phyloP scores from a whole-genome alignment of 1,140 invertebrate genomes.

The Papilio polyxenes region DNA sequence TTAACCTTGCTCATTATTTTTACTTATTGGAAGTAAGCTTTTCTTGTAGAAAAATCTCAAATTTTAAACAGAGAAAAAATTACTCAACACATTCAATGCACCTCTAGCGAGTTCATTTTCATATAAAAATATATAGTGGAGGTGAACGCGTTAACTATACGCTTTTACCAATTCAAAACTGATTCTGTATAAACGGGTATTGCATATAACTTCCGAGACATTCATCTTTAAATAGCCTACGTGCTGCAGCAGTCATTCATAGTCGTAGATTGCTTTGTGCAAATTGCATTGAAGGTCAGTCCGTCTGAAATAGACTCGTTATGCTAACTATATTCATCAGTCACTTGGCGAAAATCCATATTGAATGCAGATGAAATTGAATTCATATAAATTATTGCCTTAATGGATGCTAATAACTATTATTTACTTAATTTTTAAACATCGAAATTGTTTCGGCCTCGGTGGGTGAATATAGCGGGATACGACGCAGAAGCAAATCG shows the following conservation, averaged over 20 bases:
- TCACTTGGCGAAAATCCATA: constrained; percentile 36
- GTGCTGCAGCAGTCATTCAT: constrained; percentile 15
- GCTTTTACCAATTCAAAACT: not conserved
- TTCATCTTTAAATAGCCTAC: constrained; percentile 29
- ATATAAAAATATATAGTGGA: not conserved
- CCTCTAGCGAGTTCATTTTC: not conserved
- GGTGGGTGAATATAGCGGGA: not conserved
- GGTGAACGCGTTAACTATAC: not conserved
- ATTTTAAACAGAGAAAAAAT: no score
- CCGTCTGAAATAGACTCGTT: constrained; percentile 26
- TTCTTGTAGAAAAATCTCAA: not conserved
- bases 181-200: not conserved
- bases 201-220: constrained; percentile 12
- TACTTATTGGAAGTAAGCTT: not conserved
- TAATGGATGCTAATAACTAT: not conserved
- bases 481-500: no score
- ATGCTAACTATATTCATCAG: constrained; percentile 28
- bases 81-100: not conserved
- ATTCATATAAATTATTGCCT: constrained; percentile 36
- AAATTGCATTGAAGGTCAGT: constrained; percentile 4
- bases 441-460: not conserved
- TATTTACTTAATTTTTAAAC: not conserved
- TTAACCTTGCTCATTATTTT: not conserved
- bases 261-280: constrained; percentile 24
- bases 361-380: constrained; percentile 38